A percentile compares a stretch with the other conserved stretches of the same genome.
These are phyloP conservation scores for Drosophila subquinaria DNA, from an alignment of 2,888 invertebrate genomes.

Conservation along the genomic window DNA sequence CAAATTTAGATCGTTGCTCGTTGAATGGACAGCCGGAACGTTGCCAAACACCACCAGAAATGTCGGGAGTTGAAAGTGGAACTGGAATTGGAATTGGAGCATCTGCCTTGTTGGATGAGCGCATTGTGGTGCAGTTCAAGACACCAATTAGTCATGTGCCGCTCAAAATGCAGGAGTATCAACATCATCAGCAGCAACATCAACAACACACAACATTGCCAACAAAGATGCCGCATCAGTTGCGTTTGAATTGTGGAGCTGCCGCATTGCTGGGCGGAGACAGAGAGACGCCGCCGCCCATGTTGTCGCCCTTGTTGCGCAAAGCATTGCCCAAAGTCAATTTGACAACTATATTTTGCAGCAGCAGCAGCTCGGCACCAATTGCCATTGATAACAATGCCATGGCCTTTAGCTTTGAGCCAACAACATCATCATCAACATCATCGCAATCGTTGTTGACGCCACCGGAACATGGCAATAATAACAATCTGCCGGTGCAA, in stretches of 20 bases:
- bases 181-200: too few species aligned
- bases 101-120: constrained; percentile 28
- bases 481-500: constrained; percentile 80
- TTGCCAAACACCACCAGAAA: constrained; percentile 64
- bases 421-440: constrained; percentile 19
- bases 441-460: constrained; percentile 53
- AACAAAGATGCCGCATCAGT: constrained; percentile 28
- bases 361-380: constrained; percentile 55
- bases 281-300: constrained; percentile 60
- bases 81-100: constrained; percentile 12
- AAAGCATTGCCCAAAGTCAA: constrained; percentile 84
- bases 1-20: constrained; percentile 74
- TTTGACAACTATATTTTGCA: constrained; percentile 83
- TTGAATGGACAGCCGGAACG: constrained; percentile 41
- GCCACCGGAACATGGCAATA: constrained; percentile 49
- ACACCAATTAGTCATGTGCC: constrained; percentile 73
- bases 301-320: constrained; percentile 65
- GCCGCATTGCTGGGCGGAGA: constrained; percentile 36
- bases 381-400: constrained; percentile 62
- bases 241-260: constrained; percentile 63
- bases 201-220: constrained; percentile 12
- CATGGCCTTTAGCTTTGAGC: constrained; percentile 66
- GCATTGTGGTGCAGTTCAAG: constrained; percentile 75
- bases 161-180: constrained; percentile 59
- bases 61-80: constrained; percentile 16